These are phyloP conservation scores for Micrasema minimum DNA, from an alignment of 1,140 invertebrate genomes.

Conservation along the genomic window DNA sequence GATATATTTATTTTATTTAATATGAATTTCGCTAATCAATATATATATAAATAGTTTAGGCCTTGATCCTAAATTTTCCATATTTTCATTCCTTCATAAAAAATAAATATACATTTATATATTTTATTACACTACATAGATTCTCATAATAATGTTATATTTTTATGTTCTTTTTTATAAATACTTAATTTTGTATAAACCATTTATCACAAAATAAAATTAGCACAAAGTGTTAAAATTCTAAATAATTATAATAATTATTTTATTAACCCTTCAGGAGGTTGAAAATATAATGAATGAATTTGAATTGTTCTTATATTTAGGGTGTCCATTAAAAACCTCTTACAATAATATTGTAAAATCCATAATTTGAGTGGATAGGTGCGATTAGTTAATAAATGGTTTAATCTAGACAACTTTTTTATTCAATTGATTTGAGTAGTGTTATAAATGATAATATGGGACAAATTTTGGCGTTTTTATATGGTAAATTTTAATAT, in stretches of 20 bases:
- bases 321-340: no score
- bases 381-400: neutral
- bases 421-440: no score
- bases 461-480: no score
- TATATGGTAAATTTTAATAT: no score
- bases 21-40: neutral
- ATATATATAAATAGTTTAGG: conserved; percentile 3
- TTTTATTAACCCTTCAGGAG: neutral
- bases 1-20: neutral
- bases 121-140: conserved; percentile 25
- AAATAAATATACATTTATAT: conserved; percentile 33
- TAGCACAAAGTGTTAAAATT: conserved; percentile 22
- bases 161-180: neutral
- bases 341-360: no score
- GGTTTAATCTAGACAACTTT: neutral
- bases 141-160: neutral
- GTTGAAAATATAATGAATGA: no score
- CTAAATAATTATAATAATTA: conserved; percentile 10
- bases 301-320: no score
- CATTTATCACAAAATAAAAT: conserved; percentile 35
- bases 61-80: conserved; percentile 1
- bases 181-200: neutral
- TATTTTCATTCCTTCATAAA: conserved; percentile 8
- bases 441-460: no score
- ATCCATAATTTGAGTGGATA: no score